Base-by-base conservation (phyloP, 2,888 invertebrate species). In the Leptinotarsa rubiginosa region DNA sequence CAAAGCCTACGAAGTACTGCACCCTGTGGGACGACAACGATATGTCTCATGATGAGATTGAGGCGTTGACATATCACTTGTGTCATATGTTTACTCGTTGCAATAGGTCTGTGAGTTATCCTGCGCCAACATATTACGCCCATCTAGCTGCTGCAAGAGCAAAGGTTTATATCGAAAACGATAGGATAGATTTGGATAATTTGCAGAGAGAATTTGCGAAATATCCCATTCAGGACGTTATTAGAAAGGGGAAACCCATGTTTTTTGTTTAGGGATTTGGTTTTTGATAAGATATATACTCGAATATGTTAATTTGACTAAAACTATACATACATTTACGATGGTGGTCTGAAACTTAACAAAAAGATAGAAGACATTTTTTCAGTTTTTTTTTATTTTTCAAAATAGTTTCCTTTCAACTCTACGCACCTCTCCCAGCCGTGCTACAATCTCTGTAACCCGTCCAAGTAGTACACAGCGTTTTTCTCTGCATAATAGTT, bases 21-120 rank as follows among this genome's bases (percentile, higher is more conserved):
- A 92, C 95, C 0, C 88, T 97, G 20, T 94, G 93, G 89, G 96
- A 97, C 86, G 96, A 96, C 81, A 91, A 91, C 69, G 84, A 91
- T 2, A 90, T 96, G 79, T 88, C 90, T 0, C 91, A 94, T 78
- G 93, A 96, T 85, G 91, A 94, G 73, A 90, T 97, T 67, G 95
- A 97, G 84, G 90, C 92, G 79, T 85, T 97, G 76, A 93, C 96
- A 0, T 96, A 93, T 87, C 93, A 94, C 84, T 88, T 97, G 65
- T 97, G 97, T 84, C 96, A 97, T 85, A 88, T 96, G 89, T 97
- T 95, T 88, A 91, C 94, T 1, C 91, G 97, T 5, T 97, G 97
- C 85, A 93, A 93, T 78, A 90, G 96, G 82, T 89, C 95, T 56
- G 96, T 96, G 0, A 95, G 95, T 16, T 96, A 96, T 88, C 96